Evolutionary conservation across 2,888 invertebrate species (phyloP).

Genomic region (Gari tellinella): DNA sequence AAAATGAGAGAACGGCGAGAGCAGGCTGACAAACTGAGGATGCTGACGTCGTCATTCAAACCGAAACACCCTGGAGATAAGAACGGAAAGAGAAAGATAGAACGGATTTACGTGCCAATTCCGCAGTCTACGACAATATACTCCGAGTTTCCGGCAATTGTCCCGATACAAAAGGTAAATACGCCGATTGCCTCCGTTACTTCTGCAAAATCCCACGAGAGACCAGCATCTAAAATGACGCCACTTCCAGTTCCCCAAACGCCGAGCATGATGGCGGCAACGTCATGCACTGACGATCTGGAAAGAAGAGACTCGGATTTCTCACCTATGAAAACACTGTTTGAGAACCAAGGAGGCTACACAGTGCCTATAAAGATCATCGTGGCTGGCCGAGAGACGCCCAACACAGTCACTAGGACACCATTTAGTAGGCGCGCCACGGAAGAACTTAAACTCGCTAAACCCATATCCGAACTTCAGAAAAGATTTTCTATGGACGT

Average conservation of each 20-base stretch:
- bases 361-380: too few relatives aligned
- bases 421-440: too few relatives aligned
- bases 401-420: too few relatives aligned
- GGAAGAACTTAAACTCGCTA: too few relatives aligned
- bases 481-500: too few relatives aligned
- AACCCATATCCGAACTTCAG: too few relatives aligned
- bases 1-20: constrained; percentile 61
- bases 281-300: not conserved
- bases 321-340: not conserved
- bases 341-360: too few relatives aligned
- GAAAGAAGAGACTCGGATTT: constrained; percentile 1
- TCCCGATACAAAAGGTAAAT: not conserved
- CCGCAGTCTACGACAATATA: constrained; percentile 34
- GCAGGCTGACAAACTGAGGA: constrained; percentile 47
- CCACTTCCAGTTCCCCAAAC: constrained; percentile 12
- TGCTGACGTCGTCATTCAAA: constrained; percentile 6
- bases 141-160: constrained; percentile 33
- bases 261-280: constrained; percentile 14
- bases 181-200: not conserved
- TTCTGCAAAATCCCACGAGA: constrained; percentile 6
- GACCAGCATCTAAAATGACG: constrained; percentile 3
- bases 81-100: constrained; percentile 10
- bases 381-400: too few relatives aligned
- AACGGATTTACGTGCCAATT: constrained; percentile 32
- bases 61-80: constrained; percentile 11